Evolutionary conservation across 2,113 vertebrate species (phyloP).

Genomic region (Semicossyphus pulcher): DNA sequence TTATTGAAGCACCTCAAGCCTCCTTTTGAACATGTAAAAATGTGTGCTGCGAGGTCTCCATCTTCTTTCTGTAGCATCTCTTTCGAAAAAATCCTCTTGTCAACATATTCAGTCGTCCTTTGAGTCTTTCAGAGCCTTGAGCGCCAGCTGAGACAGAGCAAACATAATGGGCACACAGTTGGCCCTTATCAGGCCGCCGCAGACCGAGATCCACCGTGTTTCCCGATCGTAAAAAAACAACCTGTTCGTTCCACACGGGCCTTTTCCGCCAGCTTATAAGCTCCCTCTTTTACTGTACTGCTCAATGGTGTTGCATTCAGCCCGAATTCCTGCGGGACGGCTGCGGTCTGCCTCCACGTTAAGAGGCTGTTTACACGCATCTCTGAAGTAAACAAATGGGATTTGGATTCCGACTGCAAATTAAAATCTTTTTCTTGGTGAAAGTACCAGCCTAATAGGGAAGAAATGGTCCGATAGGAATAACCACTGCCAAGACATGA

Average conservation of each 20-base stretch:
- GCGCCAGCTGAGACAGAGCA: slow-evolving; percentile 37
- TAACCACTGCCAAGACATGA: slow-evolving; percentile 27
- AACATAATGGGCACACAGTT: slow-evolving; percentile 43
- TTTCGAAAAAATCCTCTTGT: slow-evolving; percentile 8
- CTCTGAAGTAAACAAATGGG: slow-evolving; percentile 66
- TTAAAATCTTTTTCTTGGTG: slow-evolving; percentile 56
- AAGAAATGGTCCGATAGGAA: slow-evolving; percentile 43
- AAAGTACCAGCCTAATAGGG: slow-evolving; percentile 42
- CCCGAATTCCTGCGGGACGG: slow-evolving; percentile 32
- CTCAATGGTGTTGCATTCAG: slow-evolving; percentile 42
- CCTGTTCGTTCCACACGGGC: slow-evolving; percentile 43
- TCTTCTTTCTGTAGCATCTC: slow-evolving; percentile 16
- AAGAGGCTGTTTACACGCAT: slow-evolving; percentile 57
- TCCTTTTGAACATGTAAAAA: neutral
- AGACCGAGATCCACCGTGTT: slow-evolving; percentile 48
- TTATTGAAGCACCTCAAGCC: neutral
- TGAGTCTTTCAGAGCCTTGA: slow-evolving; percentile 6
- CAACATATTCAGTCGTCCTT: slow-evolving; percentile 25
- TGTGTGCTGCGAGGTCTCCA: neutral
- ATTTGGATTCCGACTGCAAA: slow-evolving; percentile 55
- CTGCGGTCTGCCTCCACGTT: slow-evolving; percentile 38
- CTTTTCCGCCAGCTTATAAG: slow-evolving; percentile 39
- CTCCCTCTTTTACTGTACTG: slow-evolving; percentile 24
- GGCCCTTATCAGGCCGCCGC: slow-evolving; percentile 61
- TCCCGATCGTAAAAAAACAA: slow-evolving; percentile 22